Evolutionary conservation across 1,140 invertebrate genomes (phyloP).

Genomic region (Drosophila littoralis): DNA sequence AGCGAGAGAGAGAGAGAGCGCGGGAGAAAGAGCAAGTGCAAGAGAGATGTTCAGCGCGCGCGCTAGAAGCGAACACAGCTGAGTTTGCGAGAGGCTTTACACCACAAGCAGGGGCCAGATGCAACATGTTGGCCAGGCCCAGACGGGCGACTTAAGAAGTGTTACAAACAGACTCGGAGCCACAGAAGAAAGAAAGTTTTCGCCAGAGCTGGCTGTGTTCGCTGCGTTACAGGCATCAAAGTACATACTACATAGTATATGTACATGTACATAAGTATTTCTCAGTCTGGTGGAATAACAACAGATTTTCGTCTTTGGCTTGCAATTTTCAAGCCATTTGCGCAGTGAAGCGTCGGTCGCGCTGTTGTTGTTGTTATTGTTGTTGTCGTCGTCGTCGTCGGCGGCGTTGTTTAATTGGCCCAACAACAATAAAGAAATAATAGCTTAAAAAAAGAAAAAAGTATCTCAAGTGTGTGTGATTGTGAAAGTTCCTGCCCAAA

Average conservation of each 20-base stretch:
- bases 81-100: slow-evolving; percentile 2
- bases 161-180: slow-evolving; percentile 65
- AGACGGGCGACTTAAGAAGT: slow-evolving; percentile 77
- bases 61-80: slow-evolving; percentile 16
- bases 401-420: slow-evolving; percentile 75
- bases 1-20: background rate
- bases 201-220: slow-evolving; percentile 66
- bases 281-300: slow-evolving; percentile 11
- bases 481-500: slow-evolving; percentile 81
- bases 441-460: slow-evolving; percentile 37
- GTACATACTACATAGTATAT: background rate
- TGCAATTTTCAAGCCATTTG: slow-evolving; percentile 51
- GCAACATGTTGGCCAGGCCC: slow-evolving; percentile 58
- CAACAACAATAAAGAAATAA: slow-evolving; percentile 22
- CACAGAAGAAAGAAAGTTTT: slow-evolving; percentile 83
- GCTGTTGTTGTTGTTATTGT: slow-evolving; percentile 4
- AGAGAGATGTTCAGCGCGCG: slow-evolving; percentile 18
- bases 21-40: slow-evolving; percentile 3
- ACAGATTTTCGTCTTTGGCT: slow-evolving; percentile 30
- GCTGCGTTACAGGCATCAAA: slow-evolving; percentile 12
- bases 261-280: background rate
- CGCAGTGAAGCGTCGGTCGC: slow-evolving; percentile 70
- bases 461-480: slow-evolving; percentile 80
- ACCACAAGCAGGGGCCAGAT: slow-evolving; percentile 13
- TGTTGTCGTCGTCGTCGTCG: background rate